A percentile compares a stretch with the other conserved stretches of the same genome.
Conservation (phyloP, 2,113 vertebrate species). For the Pelusios castaneus region DNA sequence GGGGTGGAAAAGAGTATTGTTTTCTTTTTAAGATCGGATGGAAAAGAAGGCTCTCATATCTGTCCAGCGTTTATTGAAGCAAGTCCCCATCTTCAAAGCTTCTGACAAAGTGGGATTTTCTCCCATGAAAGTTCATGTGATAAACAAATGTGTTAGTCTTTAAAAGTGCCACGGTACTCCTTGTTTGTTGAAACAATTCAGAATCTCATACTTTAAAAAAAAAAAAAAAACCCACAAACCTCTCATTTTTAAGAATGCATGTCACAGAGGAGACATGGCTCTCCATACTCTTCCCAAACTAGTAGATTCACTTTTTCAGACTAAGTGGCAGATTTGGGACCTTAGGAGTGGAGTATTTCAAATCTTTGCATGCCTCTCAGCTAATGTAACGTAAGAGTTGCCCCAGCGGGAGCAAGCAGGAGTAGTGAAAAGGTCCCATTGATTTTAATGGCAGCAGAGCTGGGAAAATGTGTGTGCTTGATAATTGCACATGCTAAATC, state of each 20-base stretch:
- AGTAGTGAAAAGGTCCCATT: not conserved
- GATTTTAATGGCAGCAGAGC: not conserved
- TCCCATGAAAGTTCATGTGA: too few relatives aligned
- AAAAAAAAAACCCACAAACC: too few relatives aligned
- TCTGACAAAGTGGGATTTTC: too few relatives aligned
- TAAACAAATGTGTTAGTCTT: too few relatives aligned
- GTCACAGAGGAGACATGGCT: fast-evolving
- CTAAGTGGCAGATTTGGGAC: not conserved
- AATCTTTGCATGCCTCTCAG: not conserved
- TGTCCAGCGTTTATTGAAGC: not conserved
- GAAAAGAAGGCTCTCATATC: not conserved
- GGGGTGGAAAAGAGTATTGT: not conserved
- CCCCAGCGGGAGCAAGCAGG: not conserved
- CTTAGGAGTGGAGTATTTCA: not conserved
- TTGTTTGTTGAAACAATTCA: fast-evolving
- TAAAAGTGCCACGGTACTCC: too few relatives aligned
- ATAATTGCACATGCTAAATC: not conserved
- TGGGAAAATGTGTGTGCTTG: not conserved
- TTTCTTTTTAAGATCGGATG: not conserved
- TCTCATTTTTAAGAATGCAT: not conserved
- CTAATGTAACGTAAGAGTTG: not conserved
- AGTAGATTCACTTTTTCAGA: not conserved
- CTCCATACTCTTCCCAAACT: not conserved
- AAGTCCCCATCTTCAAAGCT: too few relatives aligned
- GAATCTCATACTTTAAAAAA: not conserved